Percentiles rank a stretch among this genome's conserved stretches.
Evolutionary conservation across 2,888 invertebrate species (phyloP).

Genomic region (Trichogramma dendrolimi): DNA sequence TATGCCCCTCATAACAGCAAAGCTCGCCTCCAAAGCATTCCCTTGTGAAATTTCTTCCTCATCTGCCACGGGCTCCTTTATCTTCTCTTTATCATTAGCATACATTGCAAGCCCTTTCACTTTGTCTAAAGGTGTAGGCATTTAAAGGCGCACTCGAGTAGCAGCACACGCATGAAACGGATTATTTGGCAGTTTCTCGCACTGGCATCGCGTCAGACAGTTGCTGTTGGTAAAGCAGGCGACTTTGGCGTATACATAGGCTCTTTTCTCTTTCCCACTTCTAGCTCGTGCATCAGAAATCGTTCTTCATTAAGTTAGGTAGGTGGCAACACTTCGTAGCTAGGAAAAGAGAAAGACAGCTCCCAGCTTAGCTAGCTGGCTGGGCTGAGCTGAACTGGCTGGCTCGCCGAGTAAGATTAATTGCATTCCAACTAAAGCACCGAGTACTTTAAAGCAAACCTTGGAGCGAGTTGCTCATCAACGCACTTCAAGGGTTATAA

Average conservation of each 20-base stretch:
- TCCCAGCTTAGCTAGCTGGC: neutral
- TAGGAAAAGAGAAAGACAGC: slow-evolving; percentile 8
- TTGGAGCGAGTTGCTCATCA: slow-evolving; percentile 11
- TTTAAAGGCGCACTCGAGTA: slow-evolving; percentile 2
- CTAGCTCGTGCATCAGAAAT: slow-evolving; percentile 45
- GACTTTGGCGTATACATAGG: no score
- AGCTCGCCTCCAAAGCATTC: slow-evolving; percentile 26
- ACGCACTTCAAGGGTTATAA: neutral
- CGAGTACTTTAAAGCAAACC: slow-evolving; percentile 49
- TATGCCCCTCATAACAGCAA: slow-evolving; percentile 28
- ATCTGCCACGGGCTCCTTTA: slow-evolving; percentile 20
- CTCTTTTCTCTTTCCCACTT: neutral
- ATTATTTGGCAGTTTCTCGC: slow-evolving; percentile 17
- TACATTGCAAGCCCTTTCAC: no score
- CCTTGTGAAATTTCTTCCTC: slow-evolving; percentile 30
- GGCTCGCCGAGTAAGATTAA: slow-evolving; percentile 49
- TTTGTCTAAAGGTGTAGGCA: no score
- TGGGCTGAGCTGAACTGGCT: slow-evolving; percentile 28
- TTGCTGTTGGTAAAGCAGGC: neutral
- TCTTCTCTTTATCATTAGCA: slow-evolving; percentile 22
- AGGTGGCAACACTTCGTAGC: slow-evolving; percentile 47
- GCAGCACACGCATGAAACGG: slow-evolving; percentile 22
- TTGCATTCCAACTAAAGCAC: slow-evolving; percentile 48
- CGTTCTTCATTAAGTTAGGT: slow-evolving; percentile 49
- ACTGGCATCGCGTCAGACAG: neutral